Evolutionary conservation across 2,888 invertebrate genomes (phyloP).

Genomic region (Metallyticus violacea): DNA sequence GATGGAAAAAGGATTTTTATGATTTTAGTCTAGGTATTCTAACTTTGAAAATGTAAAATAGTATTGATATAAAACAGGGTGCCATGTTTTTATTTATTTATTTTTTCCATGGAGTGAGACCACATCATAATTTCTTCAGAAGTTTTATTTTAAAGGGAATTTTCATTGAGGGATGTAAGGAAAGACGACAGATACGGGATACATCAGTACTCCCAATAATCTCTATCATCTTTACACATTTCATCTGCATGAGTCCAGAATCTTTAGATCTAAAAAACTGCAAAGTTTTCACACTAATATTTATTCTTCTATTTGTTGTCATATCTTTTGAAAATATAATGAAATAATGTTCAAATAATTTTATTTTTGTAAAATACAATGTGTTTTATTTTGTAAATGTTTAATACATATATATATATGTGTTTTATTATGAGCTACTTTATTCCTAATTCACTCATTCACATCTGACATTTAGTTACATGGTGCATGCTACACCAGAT

Average conservation of each 20-base stretch:
- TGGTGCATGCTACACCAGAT: background rate
- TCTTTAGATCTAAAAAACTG: background rate
- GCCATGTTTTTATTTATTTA: background rate
- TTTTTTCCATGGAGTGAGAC: background rate
- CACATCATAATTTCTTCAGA: background rate
- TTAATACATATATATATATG: background rate
- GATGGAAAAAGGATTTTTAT: background rate
- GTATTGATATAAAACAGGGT: background rate
- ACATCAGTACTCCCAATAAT: background rate
- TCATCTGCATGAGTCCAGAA: background rate
- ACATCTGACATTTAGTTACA: background rate
- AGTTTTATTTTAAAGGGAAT: background rate
- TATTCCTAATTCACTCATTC: background rate
- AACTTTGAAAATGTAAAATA: background rate
- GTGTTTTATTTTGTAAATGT: background rate
- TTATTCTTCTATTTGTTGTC: background rate
- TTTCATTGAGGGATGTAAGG: background rate
- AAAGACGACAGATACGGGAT: background rate
- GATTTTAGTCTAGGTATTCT: background rate
- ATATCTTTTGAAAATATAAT: background rate
- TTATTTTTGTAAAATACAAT: background rate
- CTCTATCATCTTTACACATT: background rate
- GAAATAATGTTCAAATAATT: background rate
- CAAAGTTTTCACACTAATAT: background rate
- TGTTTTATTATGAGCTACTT: background rate